phyloP scores from a whole-genome alignment of 2,888 invertebrate genomes.

The Polydrusus cervinus region DNA sequence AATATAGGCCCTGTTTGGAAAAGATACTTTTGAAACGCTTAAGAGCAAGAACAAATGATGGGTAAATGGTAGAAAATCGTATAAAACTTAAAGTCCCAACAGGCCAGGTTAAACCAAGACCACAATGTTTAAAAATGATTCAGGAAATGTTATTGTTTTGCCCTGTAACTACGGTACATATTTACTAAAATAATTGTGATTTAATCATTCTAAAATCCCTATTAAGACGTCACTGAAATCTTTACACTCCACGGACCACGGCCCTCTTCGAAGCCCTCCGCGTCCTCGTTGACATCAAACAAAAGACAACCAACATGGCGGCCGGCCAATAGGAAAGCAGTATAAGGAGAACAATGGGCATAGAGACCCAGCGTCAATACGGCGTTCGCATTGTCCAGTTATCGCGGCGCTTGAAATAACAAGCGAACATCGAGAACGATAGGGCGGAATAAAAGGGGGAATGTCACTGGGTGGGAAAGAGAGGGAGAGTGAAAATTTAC shows the following conservation, averaged over 20 bases:
- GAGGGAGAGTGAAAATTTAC: slow-evolving; percentile 7
- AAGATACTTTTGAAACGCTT: too few relatives aligned
- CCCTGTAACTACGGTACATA: too few relatives aligned
- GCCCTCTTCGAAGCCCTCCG: background rate
- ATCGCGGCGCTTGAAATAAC: slow-evolving; percentile 45
- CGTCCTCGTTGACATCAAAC: slow-evolving; percentile 31
- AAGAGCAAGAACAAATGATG: too few relatives aligned
- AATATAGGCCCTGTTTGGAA: too few relatives aligned
- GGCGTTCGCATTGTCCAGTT: slow-evolving; percentile 43
- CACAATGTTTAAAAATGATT: too few relatives aligned
- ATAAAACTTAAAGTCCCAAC: too few relatives aligned
- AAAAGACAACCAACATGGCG: slow-evolving; percentile 44
- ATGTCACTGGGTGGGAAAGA: slow-evolving; percentile 18
- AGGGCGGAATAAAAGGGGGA: slow-evolving; percentile 32
- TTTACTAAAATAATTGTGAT: background rate
- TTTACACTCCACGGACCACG: slow-evolving; percentile 4
- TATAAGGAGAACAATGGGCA: slow-evolving; percentile 35
- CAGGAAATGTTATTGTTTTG: too few relatives aligned
- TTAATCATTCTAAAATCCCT: background rate
- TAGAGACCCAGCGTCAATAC: slow-evolving; percentile 22
- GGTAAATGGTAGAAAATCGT: too few relatives aligned
- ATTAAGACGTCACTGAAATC: slow-evolving; percentile 13
- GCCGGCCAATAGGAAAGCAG: slow-evolving; percentile 42
- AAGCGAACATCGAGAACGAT: slow-evolving; percentile 39
- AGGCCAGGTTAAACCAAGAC: too few relatives aligned